A percentile compares a stretch with the other conserved stretches of the same genome.
phyloP scores from a whole-genome alignment of 2,113 vertebrate species.

The Oreotrochilus melanogaster region DNA sequence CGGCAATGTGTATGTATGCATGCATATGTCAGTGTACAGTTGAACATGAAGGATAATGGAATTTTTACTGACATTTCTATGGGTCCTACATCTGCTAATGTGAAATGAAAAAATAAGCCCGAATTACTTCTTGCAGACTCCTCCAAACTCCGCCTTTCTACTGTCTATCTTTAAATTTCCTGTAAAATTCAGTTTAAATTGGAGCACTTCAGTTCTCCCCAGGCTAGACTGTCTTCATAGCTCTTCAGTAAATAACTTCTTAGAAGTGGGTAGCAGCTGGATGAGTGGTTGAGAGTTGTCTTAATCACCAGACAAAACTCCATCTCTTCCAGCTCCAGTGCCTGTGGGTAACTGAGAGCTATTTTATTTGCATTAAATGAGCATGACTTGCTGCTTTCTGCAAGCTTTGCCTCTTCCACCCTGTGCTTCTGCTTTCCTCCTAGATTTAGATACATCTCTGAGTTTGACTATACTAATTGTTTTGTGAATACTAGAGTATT shows the following conservation, averaged over 20 bases:
- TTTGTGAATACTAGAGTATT: neutral
- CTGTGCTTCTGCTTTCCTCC: neutral
- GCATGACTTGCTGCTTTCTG: neutral
- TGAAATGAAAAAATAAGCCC: neutral
- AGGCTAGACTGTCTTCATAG: neutral
- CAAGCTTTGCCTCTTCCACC: neutral
- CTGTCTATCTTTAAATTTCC: neutral
- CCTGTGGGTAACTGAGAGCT: neutral
- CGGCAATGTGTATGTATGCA: neutral
- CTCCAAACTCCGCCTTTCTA: neutral
- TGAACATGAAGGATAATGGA: neutral
- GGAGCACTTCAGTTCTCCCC: neutral
- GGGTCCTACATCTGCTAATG: neutral
- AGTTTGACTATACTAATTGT: neutral
- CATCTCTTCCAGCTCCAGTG: slow-evolving; percentile 3
- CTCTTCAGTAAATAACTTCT: slow-evolving; percentile 6
- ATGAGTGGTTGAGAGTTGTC: neutral
- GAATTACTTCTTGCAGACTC: neutral
- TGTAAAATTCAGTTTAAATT: neutral
- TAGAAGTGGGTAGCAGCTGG: neutral
- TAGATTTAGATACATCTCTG: neutral
- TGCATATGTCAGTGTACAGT: neutral
- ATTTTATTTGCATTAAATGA: slow-evolving; percentile 35
- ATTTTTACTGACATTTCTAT: neutral
- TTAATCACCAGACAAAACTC: slow-evolving; percentile 20